These are phyloP conservation scores for Glaucopsyche alexis DNA, from an alignment of 2,888 invertebrate genomes.

Conservation along the genomic window DNA sequence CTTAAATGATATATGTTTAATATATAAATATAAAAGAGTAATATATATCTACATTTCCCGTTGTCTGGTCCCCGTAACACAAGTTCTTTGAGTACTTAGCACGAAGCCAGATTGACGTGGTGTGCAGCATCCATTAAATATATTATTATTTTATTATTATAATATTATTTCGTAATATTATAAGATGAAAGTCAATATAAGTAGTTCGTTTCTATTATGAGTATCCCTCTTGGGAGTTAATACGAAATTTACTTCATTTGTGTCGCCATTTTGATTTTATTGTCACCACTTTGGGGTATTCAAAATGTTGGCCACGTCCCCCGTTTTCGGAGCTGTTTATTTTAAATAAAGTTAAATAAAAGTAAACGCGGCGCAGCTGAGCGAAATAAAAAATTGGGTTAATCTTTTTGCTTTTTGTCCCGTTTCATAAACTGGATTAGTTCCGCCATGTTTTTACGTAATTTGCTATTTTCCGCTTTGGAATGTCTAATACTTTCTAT, in stretches of 20 bases:
- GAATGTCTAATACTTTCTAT: neutral
- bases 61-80: too few relatives aligned
- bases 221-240: too few relatives aligned
- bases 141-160: too few relatives aligned
- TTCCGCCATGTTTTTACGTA: slow-evolving; percentile 16
- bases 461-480: slow-evolving; percentile 17
- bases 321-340: slow-evolving; percentile 73
- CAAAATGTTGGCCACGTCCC: slow-evolving; percentile 67
- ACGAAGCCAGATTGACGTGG: too few relatives aligned
- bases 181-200: too few relatives aligned
- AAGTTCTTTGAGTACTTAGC: too few relatives aligned
- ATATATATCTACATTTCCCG: too few relatives aligned
- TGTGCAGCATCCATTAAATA: too few relatives aligned
- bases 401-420: slow-evolving; percentile 48
- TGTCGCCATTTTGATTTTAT: neutral
- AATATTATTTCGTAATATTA: too few relatives aligned
- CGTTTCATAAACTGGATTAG: slow-evolving; percentile 26
- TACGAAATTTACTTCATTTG: neutral
- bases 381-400: slow-evolving; percentile 69
- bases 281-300: slow-evolving; percentile 42
- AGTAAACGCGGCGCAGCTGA: slow-evolving; percentile 64
- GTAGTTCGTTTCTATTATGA: too few relatives aligned
- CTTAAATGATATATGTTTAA: too few relatives aligned
- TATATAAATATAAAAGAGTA: too few relatives aligned
- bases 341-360: slow-evolving; percentile 77